These are phyloP conservation scores for Lysandra bellargus DNA, from an alignment of 2,888 invertebrate species.

Conservation along the genomic window DNA sequence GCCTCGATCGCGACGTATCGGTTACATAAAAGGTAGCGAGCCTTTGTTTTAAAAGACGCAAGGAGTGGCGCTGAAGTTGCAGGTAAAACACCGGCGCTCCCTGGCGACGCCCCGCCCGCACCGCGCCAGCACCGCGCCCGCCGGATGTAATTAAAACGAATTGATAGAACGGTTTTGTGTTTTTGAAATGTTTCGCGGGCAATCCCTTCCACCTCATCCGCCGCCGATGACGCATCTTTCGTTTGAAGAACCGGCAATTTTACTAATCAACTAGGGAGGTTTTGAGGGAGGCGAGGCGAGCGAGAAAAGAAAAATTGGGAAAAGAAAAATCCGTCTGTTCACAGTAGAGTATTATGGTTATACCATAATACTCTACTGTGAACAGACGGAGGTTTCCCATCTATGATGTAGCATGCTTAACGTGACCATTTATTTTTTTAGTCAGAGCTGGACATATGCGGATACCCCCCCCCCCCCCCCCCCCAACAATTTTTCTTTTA, in stretches of 20 bases:
- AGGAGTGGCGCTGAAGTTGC: background rate
- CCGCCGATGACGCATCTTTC: background rate
- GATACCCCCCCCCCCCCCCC: too few species aligned
- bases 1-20: slow-evolving; percentile 12
- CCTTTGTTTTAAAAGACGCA: background rate
- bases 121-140: background rate
- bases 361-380: background rate
- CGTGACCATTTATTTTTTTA: too few species aligned
- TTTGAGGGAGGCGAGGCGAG: background rate
- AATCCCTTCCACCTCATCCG: background rate
- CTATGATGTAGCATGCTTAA: background rate
- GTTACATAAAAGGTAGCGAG: slow-evolving; percentile 26
- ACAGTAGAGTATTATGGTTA: too few species aligned
- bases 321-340: too few species aligned
- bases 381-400: background rate
- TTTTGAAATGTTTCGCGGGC: background rate
- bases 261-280: background rate
- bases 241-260: background rate
- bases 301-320: too few species aligned
- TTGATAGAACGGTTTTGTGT: slow-evolving; percentile 1
- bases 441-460: too few species aligned
- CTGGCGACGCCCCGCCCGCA: background rate
- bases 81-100: background rate
- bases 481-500: too few species aligned
- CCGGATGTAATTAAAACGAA: slow-evolving; percentile 13